Evolutionary conservation across 2,113 vertebrate species (phyloP).

Genomic region (Xenopus laevis): DNA sequence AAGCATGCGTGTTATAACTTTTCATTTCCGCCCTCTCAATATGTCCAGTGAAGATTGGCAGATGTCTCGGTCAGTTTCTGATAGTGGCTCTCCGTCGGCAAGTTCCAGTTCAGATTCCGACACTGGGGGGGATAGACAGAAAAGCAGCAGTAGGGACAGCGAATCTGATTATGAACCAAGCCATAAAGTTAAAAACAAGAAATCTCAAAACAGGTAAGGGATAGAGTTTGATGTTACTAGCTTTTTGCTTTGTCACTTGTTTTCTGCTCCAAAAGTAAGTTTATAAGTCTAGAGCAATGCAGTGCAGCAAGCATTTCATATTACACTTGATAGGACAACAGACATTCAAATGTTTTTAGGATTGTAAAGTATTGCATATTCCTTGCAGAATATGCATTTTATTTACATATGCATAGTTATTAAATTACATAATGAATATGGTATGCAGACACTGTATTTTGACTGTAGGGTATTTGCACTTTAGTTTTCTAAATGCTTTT

Average conservation of each 20-base stretch:
- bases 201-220: constrained; percentile 84
- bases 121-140: constrained; percentile 73
- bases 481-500: no score
- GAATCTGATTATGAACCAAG: constrained; percentile 96
- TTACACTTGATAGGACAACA: neutral
- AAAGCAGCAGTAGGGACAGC: constrained; percentile 84
- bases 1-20: constrained; percentile 42
- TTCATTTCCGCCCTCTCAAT: constrained; percentile 47
- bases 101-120: constrained; percentile 76
- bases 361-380: no score
- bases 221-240: constrained; percentile 26
- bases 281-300: neutral
- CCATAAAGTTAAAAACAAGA: constrained; percentile 90
- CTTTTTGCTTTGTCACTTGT: neutral
- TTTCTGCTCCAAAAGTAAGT: neutral
- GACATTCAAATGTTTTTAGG: neutral
- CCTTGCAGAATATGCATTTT: no score
- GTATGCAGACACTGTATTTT: no score
- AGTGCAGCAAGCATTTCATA: neutral
- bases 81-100: constrained; percentile 70
- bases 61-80: constrained; percentile 74
- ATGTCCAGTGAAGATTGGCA: constrained; percentile 75
- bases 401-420: no score
- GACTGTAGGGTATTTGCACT: no score
- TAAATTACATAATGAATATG: no score